Evolutionary conservation across 2,113 vertebrate species (phyloP).

Genomic region (Anhinga rufa): DNA sequence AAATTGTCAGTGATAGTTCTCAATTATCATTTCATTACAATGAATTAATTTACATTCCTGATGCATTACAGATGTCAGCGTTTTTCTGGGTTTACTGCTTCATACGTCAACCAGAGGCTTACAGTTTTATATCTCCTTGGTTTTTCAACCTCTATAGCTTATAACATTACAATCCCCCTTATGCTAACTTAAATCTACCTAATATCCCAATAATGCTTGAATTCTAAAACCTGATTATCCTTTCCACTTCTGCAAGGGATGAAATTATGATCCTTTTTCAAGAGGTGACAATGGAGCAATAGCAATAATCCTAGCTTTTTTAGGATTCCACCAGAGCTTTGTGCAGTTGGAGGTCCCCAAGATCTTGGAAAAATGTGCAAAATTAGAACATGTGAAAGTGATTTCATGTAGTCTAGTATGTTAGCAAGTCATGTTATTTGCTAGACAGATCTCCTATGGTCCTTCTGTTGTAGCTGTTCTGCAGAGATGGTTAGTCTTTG

Average conservation of each 20-base stretch:
- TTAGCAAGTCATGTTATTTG: background rate
- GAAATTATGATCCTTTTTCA: constrained; percentile 36
- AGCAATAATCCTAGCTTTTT: background rate
- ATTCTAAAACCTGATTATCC: constrained; percentile 58
- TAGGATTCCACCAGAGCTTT: background rate
- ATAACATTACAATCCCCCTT: constrained; percentile 15
- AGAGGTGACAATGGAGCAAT: constrained; percentile 14
- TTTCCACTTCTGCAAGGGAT: constrained; percentile 15
- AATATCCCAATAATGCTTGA: constrained; percentile 39
- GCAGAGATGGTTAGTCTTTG: background rate
- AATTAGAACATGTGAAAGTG: background rate
- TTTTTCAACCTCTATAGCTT: background rate
- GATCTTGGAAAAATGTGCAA: background rate
- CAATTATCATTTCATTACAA: background rate
- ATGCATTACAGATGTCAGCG: background rate
- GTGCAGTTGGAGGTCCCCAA: background rate
- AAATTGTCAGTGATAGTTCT: background rate
- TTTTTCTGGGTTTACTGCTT: background rate
- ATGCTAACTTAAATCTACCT: constrained; percentile 46
- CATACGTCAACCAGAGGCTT: background rate
- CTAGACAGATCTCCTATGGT: background rate
- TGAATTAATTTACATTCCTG: background rate
- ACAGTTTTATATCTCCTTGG: background rate
- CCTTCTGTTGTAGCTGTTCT: background rate
- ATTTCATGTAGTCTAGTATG: background rate